Percentiles rank a stretch among this genome's conserved stretches.
These are phyloP conservation scores for Apteryx mantelli DNA, from an alignment of 2,113 vertebrate species.

Conservation along the genomic window DNA sequence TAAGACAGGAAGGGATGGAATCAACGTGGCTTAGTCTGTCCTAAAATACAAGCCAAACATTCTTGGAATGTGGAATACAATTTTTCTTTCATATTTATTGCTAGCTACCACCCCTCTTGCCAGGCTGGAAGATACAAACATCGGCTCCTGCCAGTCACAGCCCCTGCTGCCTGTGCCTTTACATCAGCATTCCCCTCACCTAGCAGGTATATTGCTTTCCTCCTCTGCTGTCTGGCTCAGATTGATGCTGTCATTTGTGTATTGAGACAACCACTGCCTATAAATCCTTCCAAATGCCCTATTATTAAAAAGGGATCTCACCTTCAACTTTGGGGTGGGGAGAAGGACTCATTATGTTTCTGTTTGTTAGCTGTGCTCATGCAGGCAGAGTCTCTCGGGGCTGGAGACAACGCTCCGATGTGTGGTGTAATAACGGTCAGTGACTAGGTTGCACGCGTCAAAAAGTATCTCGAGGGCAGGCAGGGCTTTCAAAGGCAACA, in stretches of 20 bases:
- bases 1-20: not conserved
- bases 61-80: not conserved
- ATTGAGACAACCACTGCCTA: slow-evolving; percentile 53
- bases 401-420: not conserved
- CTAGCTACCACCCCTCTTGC: not conserved
- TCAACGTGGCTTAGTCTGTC: not conserved
- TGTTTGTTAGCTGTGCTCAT: slow-evolving; percentile 43
- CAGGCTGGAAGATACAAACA: not conserved
- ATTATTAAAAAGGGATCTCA: slow-evolving; percentile 65
- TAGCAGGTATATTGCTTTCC: slow-evolving; percentile 54
- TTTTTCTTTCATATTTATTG: slow-evolving; percentile 9
- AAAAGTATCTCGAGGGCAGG: not conserved
- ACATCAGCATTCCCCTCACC: slow-evolving; percentile 62
- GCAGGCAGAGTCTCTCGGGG: not conserved
- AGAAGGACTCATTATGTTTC: slow-evolving; percentile 15
- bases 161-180: not conserved
- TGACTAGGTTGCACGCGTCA: not conserved
- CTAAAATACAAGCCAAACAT: slow-evolving; percentile 1
- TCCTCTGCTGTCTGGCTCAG: slow-evolving; percentile 48
- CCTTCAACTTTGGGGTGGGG: slow-evolving; percentile 46
- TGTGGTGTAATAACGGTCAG: not conserved
- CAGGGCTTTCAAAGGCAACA: slow-evolving; percentile 33
- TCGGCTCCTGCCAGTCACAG: not conserved
- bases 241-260: slow-evolving; percentile 64
- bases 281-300: slow-evolving; percentile 59